phyloP scores from a whole-genome alignment of 2,797 vertebrate species.

The Pipistrellus pipistrellus region DNA sequence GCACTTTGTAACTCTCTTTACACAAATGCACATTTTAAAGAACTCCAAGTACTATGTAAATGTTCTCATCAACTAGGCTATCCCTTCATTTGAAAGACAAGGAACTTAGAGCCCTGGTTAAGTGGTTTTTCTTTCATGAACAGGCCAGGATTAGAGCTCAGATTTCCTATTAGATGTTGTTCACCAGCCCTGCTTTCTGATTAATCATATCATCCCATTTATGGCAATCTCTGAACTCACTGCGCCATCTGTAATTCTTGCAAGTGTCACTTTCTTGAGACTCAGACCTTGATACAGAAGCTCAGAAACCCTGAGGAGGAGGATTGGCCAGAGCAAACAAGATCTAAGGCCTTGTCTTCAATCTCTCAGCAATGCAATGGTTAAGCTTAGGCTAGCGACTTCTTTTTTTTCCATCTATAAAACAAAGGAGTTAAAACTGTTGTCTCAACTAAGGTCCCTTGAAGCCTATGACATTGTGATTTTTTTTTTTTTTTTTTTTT shows the following conservation, averaged over 20 bases:
- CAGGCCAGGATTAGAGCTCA: constrained; percentile 4
- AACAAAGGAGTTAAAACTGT: constrained; percentile 40
- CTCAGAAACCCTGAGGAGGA: not conserved
- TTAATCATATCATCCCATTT: constrained; percentile 4
- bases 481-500: constrained; percentile 3
- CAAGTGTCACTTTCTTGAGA: not conserved
- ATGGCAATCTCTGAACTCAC: not conserved
- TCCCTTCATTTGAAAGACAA: constrained; percentile 69
- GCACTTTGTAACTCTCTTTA: not conserved
- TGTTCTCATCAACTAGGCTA: not conserved
- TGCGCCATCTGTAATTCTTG: not conserved
- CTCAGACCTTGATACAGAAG: not conserved
- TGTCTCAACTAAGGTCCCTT: not conserved
- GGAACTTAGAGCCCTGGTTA: constrained; percentile 14
- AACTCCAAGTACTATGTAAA: not conserved
- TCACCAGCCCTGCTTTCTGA: not conserved
- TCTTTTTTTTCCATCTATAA: not conserved
- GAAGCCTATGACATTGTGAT: not conserved
- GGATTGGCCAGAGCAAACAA: not conserved
- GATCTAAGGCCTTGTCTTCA: not conserved
- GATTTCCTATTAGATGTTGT: not conserved
- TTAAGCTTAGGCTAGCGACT: constrained; percentile 18
- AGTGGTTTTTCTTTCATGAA: not conserved
- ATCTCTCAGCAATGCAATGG: not conserved
- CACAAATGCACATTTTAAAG: not conserved